phyloP scores from a whole-genome alignment of 2,113 vertebrate genomes.

The Conger conger region DNA sequence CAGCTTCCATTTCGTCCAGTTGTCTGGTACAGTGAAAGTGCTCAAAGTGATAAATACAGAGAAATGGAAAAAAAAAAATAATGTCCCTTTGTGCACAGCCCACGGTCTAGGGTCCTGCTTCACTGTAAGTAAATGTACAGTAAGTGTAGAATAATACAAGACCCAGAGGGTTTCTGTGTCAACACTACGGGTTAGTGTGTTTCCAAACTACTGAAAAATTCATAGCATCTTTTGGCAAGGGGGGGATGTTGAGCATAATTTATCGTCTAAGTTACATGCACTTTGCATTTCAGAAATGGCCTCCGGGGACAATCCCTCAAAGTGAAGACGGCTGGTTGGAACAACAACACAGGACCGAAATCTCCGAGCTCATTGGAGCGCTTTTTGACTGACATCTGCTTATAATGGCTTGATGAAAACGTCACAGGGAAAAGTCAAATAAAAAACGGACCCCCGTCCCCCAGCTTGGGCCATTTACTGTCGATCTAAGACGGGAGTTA shows the following conservation, averaged over 20 bases:
- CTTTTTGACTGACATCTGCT: not conserved
- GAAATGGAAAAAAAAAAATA: not conserved
- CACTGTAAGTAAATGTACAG: not conserved
- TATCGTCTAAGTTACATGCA: slow-evolving; percentile 47
- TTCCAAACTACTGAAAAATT: slow-evolving; percentile 29
- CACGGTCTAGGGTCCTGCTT: slow-evolving; percentile 8
- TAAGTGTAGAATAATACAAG: slow-evolving; percentile 31
- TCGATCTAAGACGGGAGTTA: not conserved
- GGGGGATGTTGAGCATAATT: slow-evolving; percentile 48
- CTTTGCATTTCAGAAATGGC: slow-evolving; percentile 47
- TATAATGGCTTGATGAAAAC: slow-evolving; percentile 7
- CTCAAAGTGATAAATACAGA: not conserved
- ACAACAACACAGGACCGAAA: not conserved
- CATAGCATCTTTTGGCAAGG: slow-evolving; percentile 46
- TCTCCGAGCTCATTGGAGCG: not conserved
- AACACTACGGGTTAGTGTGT: slow-evolving; percentile 36
- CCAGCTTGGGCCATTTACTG: not conserved
- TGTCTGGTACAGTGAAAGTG: not conserved
- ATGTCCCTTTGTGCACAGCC: slow-evolving; percentile 16
- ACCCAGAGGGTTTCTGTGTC: slow-evolving; percentile 44
- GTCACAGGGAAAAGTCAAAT: slow-evolving; percentile 5
- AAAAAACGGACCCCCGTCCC: not conserved
- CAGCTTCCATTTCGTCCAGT: not conserved
- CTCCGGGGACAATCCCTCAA: slow-evolving; percentile 58
- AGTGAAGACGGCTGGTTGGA: slow-evolving; percentile 39